Evolutionary conservation across 2,888 invertebrate species (phyloP).

Genomic region (Biston betularia): DNA sequence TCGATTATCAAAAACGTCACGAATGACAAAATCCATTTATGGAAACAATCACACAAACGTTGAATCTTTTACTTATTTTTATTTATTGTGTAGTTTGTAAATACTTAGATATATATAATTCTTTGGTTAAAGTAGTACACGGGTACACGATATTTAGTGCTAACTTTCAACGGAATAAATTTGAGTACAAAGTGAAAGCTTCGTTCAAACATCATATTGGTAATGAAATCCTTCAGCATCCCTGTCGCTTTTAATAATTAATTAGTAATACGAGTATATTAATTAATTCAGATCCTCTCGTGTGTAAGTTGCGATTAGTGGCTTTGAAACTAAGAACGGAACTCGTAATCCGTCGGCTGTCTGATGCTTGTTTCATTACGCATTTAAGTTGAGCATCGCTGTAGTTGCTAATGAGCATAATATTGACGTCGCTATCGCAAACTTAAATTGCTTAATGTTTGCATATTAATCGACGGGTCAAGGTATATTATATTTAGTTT

Average conservation of each 20-base stretch:
- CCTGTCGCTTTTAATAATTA: conserved; percentile 24
- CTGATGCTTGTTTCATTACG: conserved; percentile 54
- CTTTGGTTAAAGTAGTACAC: no score
- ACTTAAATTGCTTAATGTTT: neutral
- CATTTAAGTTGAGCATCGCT: conserved; percentile 9
- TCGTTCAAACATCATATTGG: neutral
- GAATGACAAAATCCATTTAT: no score
- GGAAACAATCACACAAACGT: no score
- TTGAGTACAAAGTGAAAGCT: neutral
- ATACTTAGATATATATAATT: no score
- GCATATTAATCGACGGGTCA: no score
- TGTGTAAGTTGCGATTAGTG: conserved; percentile 45
- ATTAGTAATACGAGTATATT: conserved; percentile 23
- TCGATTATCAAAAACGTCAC: no score
- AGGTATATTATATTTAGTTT: no score
- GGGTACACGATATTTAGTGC: no score
- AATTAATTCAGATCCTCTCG: conserved; percentile 32
- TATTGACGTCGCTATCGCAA: neutral
- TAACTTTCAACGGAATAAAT: no score
- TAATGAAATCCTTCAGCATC: conserved; percentile 17
- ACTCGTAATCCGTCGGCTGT: conserved; percentile 66
- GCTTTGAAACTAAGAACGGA: conserved; percentile 62
- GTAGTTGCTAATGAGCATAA: conserved; percentile 11
- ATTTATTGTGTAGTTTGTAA: no score
- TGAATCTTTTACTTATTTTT: no score